Evolutionary conservation across 1,140 invertebrate genomes (phyloP).

Genomic region (Condylostylus longicornis): DNA sequence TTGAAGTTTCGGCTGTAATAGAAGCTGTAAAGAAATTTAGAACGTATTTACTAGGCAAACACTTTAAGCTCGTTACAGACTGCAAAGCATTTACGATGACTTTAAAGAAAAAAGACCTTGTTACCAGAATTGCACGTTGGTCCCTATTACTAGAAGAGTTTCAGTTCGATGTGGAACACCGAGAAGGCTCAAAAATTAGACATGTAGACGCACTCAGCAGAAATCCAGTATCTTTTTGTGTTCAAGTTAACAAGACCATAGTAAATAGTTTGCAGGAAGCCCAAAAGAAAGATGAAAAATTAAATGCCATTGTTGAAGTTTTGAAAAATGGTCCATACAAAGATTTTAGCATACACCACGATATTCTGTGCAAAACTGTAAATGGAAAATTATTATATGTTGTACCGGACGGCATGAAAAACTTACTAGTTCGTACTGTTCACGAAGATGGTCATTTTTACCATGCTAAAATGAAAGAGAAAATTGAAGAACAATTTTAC

Average conservation of each 20-base stretch:
- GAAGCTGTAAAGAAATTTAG: constrained; percentile 11
- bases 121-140: constrained; percentile 13
- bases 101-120: constrained; percentile 14
- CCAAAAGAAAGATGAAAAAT: neutral
- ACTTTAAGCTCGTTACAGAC: constrained; percentile 8
- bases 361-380: neutral
- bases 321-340: neutral
- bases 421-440: constrained; percentile 16
- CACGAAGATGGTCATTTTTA: constrained; percentile 28
- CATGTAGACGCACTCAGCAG: constrained; percentile 16
- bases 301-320: neutral
- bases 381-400: constrained; percentile 9
- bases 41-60: constrained; percentile 4
- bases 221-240: constrained; percentile 6
- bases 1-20: constrained; percentile 14
- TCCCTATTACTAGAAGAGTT: constrained; percentile 11
- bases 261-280: neutral
- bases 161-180: constrained; percentile 12
- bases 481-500: constrained; percentile 26
- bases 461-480: constrained; percentile 23
- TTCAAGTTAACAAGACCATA: neutral
- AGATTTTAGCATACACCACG: neutral
- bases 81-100: constrained; percentile 20
- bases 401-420: constrained; percentile 16
- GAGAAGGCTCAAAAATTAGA: constrained; percentile 8